Evolutionary conservation across 2,797 vertebrate genomes (phyloP).

Genomic region (Enteromius argenteus): DNA sequence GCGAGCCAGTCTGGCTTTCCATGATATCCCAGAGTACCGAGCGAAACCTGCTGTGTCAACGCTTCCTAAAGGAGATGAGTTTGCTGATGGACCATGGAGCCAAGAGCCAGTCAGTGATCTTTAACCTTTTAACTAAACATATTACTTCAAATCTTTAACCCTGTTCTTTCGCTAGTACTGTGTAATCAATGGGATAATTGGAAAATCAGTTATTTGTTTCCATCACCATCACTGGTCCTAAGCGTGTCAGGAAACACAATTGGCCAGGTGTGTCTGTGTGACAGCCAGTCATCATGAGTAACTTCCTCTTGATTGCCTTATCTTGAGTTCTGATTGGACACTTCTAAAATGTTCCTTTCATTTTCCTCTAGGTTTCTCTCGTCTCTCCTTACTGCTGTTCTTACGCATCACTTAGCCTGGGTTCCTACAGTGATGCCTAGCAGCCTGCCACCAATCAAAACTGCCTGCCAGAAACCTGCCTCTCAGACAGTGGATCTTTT

Average conservation of each 20-base stretch:
- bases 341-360: background rate
- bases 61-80: slow-evolving; percentile 85
- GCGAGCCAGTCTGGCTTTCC: slow-evolving; percentile 87
- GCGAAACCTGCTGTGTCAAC: slow-evolving; percentile 82
- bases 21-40: slow-evolving; percentile 85
- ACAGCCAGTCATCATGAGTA: slow-evolving; percentile 2
- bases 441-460: slow-evolving; percentile 82
- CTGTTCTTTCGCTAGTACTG: slow-evolving; percentile 6
- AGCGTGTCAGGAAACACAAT: slow-evolving; percentile 32
- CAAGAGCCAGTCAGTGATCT: slow-evolving; percentile 84
- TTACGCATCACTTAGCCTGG: slow-evolving; percentile 89
- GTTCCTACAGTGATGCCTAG: slow-evolving; percentile 89
- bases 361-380: slow-evolving; percentile 80
- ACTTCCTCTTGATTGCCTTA: background rate
- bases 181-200: background rate
- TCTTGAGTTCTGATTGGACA: background rate
- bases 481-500: slow-evolving; percentile 83
- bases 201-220: slow-evolving; percentile 27
- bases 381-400: slow-evolving; percentile 85
- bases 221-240: slow-evolving; percentile 11
- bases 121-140: background rate
- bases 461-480: slow-evolving; percentile 83
- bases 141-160: background rate
- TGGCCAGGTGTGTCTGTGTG: slow-evolving; percentile 9
- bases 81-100: slow-evolving; percentile 84